A percentile compares a stretch with the other conserved stretches of the same genome.
phyloP scores from a whole-genome alignment of 2,113 vertebrate species.

The Rhea americana region DNA sequence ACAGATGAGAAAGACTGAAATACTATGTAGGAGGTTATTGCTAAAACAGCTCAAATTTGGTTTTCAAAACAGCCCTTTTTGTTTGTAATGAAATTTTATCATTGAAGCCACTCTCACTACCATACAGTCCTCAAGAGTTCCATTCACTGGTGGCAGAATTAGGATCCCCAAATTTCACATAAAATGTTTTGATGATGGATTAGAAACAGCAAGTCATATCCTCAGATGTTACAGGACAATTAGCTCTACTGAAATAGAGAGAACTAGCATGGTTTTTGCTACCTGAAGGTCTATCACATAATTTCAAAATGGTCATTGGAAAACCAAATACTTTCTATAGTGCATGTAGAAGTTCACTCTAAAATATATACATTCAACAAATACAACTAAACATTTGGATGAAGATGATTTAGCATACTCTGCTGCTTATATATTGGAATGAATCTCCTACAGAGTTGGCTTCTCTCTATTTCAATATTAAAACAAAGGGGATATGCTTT shows the following conservation, averaged over 20 bases:
- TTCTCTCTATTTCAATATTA: constrained; percentile 75
- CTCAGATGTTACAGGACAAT: neutral
- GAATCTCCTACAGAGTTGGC: constrained; percentile 22
- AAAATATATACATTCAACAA: neutral
- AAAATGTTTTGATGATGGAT: neutral
- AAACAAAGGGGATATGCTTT: constrained; percentile 73
- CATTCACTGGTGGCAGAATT: neutral
- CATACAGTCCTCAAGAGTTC: neutral
- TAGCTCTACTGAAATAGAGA: neutral
- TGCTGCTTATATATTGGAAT: constrained; percentile 43
- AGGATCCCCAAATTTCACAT: neutral
- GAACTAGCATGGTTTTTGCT: neutral
- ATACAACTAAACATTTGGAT: constrained; percentile 18
- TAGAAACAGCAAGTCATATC: accelerated
- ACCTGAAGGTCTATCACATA: neutral
- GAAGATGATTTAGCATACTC: constrained; percentile 16
- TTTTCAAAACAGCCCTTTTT: neutral
- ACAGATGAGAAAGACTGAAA: neutral
- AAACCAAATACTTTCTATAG: neutral
- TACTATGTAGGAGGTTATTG: neutral
- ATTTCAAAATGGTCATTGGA: neutral
- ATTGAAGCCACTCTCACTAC: neutral
- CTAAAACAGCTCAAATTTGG: accelerated
- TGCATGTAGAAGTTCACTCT: neutral
- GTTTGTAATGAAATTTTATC: neutral